Base-by-base conservation (phyloP, 2,888 invertebrate genomes). In the Theretra japonica region DNA sequence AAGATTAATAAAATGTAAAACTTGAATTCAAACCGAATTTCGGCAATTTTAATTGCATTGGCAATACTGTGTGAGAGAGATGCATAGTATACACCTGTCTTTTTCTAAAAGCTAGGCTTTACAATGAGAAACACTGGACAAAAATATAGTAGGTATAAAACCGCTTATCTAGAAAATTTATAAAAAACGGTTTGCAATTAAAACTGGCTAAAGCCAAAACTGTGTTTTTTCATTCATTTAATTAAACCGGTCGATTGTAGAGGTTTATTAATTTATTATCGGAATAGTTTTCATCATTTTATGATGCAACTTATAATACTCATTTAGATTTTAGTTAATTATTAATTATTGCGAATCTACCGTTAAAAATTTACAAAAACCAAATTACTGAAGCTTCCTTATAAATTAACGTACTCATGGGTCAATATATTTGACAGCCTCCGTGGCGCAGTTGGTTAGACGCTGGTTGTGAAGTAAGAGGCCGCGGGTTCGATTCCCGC, bases 1-100 rank as follows among this genome's bases (percentile, higher is more conserved):
- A 23, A 65, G 41, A 23, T 23, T 60, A 28, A 11, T 60, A 60
- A 65, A 48, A 65, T 23, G 11, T 41, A 33, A 41, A 62, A 62
- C 33, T 41, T 23, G 25, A 4, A 53, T 7, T 19, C 8, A 65
- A 41, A 41, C 48, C 48, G 17, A 48, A 17, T 6, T 4, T 23
- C 48, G 48, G 41, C 5, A 48, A 65, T 48, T 5, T 48, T 41
- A 21, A 33, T 21, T 41, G 19, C 65, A 23, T 58, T 65, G 48
- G 65, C 48, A 65, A 65, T 41, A 48, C 48, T 17, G 23, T 17
- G 15, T 2, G 48, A 65, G 7, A 15, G 23, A 48, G 21, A 48
- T 65, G 60, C 19, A 33, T 19, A n/a, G n/a, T 33, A 30, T n/a
- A 30, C 15, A 2, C 19, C 19, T 28, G 5, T 59, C 53, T 53